Conservation (phyloP, 2,113 vertebrate genomes). For the Python bivittatus region DNA sequence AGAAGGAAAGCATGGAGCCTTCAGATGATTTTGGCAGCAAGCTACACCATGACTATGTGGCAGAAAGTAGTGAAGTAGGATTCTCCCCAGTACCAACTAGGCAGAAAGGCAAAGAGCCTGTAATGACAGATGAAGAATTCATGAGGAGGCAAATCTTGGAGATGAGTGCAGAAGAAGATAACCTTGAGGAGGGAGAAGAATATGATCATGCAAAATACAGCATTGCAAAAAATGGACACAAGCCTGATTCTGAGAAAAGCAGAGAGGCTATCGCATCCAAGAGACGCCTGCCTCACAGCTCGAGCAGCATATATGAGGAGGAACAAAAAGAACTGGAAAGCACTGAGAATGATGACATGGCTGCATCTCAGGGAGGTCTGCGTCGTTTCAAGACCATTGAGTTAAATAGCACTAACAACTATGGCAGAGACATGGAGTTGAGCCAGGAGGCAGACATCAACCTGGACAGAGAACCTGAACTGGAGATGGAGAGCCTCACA, state of each 20-base stretch:
- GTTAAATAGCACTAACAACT: slow-evolving; percentile 91
- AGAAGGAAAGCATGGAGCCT: slow-evolving; percentile 81
- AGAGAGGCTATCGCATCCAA: slow-evolving; percentile 76
- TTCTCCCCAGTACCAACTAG: slow-evolving; percentile 86
- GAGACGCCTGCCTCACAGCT: slow-evolving; percentile 82
- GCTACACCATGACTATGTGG: slow-evolving; percentile 92
- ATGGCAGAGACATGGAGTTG: slow-evolving; percentile 86
- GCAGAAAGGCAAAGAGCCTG: slow-evolving; percentile 79
- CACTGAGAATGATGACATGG: slow-evolving; percentile 76
- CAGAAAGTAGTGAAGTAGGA: slow-evolving; percentile 95
- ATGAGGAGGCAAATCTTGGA: slow-evolving; percentile 97
- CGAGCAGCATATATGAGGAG: slow-evolving; percentile 85
- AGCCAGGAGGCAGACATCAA: slow-evolving; percentile 83
- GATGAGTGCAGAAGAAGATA: slow-evolving; percentile 98
- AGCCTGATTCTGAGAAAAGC: slow-evolving; percentile 79
- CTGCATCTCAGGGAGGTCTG: slow-evolving; percentile 88
- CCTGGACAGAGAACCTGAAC: slow-evolving; percentile 91
- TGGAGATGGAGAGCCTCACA: slow-evolving; percentile 98
- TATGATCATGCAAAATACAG: slow-evolving; percentile 67
- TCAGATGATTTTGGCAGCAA: slow-evolving; percentile 95
- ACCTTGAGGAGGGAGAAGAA: slow-evolving; percentile 79
- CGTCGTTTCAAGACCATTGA: slow-evolving; percentile 97
- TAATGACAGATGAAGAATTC: slow-evolving; percentile 90
- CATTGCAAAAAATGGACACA: slow-evolving; percentile 78
- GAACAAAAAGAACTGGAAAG: slow-evolving; percentile 75